Percentiles rank a stretch among this genome's conserved stretches.
These are phyloP conservation scores for Amblyopsis hoosieri DNA, from an alignment of 2,797 vertebrate genomes.

Conservation along the genomic window DNA sequence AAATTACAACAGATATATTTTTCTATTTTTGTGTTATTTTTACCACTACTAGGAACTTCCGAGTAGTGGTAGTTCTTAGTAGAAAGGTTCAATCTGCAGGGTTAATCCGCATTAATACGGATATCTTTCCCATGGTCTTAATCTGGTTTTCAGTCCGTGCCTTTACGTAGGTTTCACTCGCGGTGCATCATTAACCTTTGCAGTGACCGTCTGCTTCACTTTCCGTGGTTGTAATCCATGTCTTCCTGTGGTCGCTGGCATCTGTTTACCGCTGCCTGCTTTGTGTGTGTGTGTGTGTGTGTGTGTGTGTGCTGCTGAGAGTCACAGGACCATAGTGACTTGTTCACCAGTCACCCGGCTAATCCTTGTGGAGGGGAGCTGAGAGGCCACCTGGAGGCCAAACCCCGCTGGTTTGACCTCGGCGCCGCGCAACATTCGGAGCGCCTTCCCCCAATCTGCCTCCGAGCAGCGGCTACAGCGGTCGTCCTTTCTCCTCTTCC, in stretches of 20 bases:
- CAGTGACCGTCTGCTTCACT: slow-evolving; percentile 52
- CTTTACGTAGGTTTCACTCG: slow-evolving; percentile 21
- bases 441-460: slow-evolving; percentile 51
- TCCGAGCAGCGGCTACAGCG: slow-evolving; percentile 41
- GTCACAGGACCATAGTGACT: slow-evolving; percentile 51
- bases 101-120: slow-evolving; percentile 46
- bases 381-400: slow-evolving; percentile 57
- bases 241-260: slow-evolving; percentile 51
- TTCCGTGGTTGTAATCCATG: slow-evolving; percentile 36
- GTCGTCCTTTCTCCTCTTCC: slow-evolving; percentile 30
- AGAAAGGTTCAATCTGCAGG: slow-evolving; percentile 38
- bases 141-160: slow-evolving; percentile 23
- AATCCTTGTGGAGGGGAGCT: slow-evolving; percentile 58
- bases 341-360: slow-evolving; percentile 54
- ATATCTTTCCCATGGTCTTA: slow-evolving; percentile 9
- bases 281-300: slow-evolving; percentile 18
- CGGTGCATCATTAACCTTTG: slow-evolving; percentile 46
- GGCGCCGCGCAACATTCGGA: slow-evolving; percentile 58
- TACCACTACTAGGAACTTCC: no score
- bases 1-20: slow-evolving; percentile 40
- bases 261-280: slow-evolving; percentile 43
- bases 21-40: slow-evolving; percentile 43
- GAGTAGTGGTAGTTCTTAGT: slow-evolving; percentile 18
- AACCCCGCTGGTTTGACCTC: slow-evolving; percentile 52
- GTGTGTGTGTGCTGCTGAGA: slow-evolving; percentile 33